These are phyloP conservation scores for Pholis gunnellus DNA, from an alignment of 2,113 vertebrate genomes.

Conservation along the genomic window DNA sequence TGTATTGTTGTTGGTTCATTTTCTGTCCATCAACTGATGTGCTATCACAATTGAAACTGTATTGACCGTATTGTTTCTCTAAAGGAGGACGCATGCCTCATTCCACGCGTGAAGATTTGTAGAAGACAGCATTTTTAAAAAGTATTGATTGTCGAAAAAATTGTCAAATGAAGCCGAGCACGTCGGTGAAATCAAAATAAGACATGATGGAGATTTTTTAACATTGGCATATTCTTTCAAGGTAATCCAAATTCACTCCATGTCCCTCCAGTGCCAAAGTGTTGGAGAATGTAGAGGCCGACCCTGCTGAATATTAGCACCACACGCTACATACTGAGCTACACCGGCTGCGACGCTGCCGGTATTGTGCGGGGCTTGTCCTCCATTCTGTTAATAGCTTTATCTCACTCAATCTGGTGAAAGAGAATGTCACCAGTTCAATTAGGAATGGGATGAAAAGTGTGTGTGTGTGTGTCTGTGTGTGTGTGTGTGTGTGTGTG, in stretches of 20 bases:
- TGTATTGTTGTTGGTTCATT: neutral
- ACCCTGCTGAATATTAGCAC: slow-evolving; percentile 46
- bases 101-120: neutral
- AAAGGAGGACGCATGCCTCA: neutral
- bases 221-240: neutral
- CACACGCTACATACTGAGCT: slow-evolving; percentile 36
- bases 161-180: slow-evolving; percentile 9
- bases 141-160: neutral
- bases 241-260: slow-evolving; percentile 24
- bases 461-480: slow-evolving; percentile 11
- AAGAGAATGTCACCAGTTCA: slow-evolving; percentile 67
- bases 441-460: slow-evolving; percentile 54
- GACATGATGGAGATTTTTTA: slow-evolving; percentile 8
- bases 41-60: neutral
- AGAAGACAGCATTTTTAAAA: neutral
- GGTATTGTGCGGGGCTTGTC: slow-evolving; percentile 59
- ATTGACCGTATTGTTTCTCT: neutral
- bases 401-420: slow-evolving; percentile 59
- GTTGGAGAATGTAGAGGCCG: slow-evolving; percentile 24
- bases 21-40: neutral
- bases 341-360: slow-evolving; percentile 45
- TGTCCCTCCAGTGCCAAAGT: slow-evolving; percentile 35
- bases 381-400: slow-evolving; percentile 69
- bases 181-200: neutral
- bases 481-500: neutral